These are phyloP conservation scores for Battus philenor DNA, from an alignment of 1,140 invertebrate genomes.

Conservation along the genomic window DNA sequence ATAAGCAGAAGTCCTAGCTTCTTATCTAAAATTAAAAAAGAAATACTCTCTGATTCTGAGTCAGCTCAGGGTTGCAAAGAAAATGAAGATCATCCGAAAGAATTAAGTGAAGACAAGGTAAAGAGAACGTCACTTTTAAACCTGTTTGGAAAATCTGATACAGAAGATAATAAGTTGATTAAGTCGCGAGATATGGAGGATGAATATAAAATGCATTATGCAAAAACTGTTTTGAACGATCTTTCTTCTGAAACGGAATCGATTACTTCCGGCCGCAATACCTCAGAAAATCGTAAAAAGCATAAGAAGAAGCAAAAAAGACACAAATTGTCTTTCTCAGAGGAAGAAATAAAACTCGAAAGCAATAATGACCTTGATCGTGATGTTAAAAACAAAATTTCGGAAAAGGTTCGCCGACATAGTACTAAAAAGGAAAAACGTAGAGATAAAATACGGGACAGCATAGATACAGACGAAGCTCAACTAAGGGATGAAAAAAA, in stretches of 20 bases:
- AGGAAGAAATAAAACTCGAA: constrained; percentile 75
- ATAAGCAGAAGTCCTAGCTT: constrained; percentile 61
- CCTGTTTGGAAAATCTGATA: constrained; percentile 66
- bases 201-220: constrained; percentile 44
- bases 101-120: constrained; percentile 52
- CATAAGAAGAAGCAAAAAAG: constrained; percentile 91
- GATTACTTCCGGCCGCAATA: constrained; percentile 45
- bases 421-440: constrained; percentile 84
- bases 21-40: constrained; percentile 51
- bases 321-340: constrained; percentile 80
- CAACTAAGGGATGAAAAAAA: constrained; percentile 74
- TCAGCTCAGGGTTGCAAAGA: constrained; percentile 49
- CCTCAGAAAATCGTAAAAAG: constrained; percentile 80
- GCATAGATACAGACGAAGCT: constrained; percentile 55
- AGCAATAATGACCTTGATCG: constrained; percentile 35
- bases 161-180: constrained; percentile 53
- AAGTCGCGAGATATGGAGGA: constrained; percentile 47
- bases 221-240: constrained; percentile 56
- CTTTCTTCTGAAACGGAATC: constrained; percentile 77
- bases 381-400: constrained; percentile 61
- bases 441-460: constrained; percentile 81
- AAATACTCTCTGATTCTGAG: constrained; percentile 72
- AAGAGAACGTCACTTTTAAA: constrained; percentile 67
- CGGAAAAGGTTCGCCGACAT: constrained; percentile 79
- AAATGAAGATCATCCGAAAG: constrained; percentile 36